Conservation (phyloP, 2,113 vertebrate species). For the Pipa parva region DNA sequence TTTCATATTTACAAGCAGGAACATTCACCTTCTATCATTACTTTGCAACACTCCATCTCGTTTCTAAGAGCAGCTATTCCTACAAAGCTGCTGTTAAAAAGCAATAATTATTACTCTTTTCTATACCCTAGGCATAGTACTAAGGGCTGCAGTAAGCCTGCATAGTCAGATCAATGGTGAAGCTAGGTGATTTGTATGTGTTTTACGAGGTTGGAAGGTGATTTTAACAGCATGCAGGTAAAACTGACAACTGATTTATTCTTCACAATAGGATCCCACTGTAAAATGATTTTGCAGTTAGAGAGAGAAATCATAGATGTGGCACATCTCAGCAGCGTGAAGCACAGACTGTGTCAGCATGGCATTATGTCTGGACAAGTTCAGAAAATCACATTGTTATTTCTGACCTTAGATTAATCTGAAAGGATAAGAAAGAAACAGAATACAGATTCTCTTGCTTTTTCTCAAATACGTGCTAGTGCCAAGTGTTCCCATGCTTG, state of each 20-base stretch:
- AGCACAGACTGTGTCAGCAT: constrained; percentile 20
- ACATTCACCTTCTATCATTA: constrained; percentile 31
- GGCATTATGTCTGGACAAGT: constrained; percentile 1
- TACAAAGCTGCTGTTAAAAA: constrained; percentile 28
- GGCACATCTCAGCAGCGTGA: constrained; percentile 14
- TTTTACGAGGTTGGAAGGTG: constrained; percentile 40
- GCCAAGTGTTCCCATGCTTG: background rate
- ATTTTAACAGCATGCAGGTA: constrained; percentile 40
- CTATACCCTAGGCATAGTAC: constrained; percentile 21
- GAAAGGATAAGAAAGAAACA: background rate
- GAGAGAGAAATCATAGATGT: constrained; percentile 29
- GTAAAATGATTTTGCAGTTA: constrained; percentile 42
- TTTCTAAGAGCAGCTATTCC: constrained; percentile 21
- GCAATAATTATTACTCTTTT: constrained; percentile 34
- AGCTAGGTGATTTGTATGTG: constrained; percentile 35
- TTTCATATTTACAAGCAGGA: constrained; percentile 38
- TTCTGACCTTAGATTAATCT: constrained; percentile 26
- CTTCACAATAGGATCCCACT: constrained; percentile 33
- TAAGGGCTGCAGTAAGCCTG: constrained; percentile 26
- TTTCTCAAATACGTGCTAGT: background rate
- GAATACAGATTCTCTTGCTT: background rate
- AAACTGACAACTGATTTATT: constrained; percentile 41
- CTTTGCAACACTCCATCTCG: constrained; percentile 29
- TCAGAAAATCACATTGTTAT: constrained; percentile 23
- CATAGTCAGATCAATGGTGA: constrained; percentile 17